Evolutionary conservation across 2,888 invertebrate genomes (phyloP).

Genomic region (Osmoderma eremita): DNA sequence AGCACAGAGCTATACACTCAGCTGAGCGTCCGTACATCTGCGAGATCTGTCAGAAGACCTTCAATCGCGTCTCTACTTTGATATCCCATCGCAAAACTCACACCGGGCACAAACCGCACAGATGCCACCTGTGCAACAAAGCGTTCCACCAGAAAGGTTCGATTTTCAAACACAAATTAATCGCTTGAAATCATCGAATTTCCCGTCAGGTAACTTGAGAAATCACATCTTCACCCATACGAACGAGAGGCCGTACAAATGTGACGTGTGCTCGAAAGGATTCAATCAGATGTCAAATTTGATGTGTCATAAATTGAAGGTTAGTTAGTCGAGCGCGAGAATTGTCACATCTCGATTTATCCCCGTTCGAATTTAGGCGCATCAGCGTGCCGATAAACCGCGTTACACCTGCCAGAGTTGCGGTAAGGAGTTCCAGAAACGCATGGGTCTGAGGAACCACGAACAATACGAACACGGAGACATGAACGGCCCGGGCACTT

Average conservation of each 20-base stretch:
- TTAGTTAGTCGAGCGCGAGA: slow-evolving; percentile 55
- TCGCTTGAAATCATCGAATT: not conserved
- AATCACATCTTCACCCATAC: slow-evolving; percentile 84
- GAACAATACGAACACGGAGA: slow-evolving; percentile 67
- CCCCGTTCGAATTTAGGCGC: slow-evolving; percentile 58
- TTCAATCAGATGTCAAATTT: slow-evolving; percentile 85
- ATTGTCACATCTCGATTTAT: slow-evolving; percentile 9
- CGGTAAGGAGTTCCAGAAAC: slow-evolving; percentile 67
- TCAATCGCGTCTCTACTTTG: slow-evolving; percentile 82
- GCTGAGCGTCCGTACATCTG: slow-evolving; percentile 78
- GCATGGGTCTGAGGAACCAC: slow-evolving; percentile 67
- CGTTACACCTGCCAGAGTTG: slow-evolving; percentile 68
- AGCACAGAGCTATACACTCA: slow-evolving; percentile 83
- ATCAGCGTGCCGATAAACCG: slow-evolving; percentile 67
- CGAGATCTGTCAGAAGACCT: slow-evolving; percentile 79
- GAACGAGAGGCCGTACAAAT: slow-evolving; percentile 81
- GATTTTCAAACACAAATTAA: not conserved
- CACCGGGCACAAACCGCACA: slow-evolving; percentile 77
- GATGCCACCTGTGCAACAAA: slow-evolving; percentile 78
- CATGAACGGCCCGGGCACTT: slow-evolving; percentile 32
- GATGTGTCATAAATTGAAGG: slow-evolving; percentile 81
- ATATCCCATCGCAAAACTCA: slow-evolving; percentile 84
- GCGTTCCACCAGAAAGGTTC: slow-evolving; percentile 84
- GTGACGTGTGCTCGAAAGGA: slow-evolving; percentile 77
- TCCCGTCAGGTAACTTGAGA: slow-evolving; percentile 73